Conservation (phyloP, 37 sponge, comb jelly and placozoan species). For the Theonella swinhoei region DNA sequence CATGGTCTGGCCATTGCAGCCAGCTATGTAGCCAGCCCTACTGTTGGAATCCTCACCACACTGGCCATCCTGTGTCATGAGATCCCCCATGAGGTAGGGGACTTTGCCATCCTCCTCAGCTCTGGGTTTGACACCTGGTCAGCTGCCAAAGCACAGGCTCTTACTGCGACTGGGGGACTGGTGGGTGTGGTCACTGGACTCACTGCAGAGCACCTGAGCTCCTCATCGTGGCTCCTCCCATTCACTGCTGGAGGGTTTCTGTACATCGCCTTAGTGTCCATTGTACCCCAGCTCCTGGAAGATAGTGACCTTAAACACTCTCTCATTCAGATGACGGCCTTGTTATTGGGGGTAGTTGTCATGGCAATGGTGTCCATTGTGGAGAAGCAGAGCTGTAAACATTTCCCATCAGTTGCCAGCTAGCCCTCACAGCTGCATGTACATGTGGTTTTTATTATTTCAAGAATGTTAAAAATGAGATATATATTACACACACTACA, state of each 20-base stretch:
- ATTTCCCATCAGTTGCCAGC: slow-evolving; percentile 27
- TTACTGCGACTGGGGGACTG: slow-evolving; percentile 83
- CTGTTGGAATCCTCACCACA: slow-evolving; percentile 85
- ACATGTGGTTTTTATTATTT: not conserved
- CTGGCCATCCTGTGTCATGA: slow-evolving; percentile 92
- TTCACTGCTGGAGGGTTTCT: slow-evolving; percentile 95
- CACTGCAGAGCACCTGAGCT: slow-evolving; percentile 65
- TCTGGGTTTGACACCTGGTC: slow-evolving; percentile 75
- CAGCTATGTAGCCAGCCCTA: slow-evolving; percentile 68
- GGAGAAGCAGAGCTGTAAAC: slow-evolving; percentile 59
- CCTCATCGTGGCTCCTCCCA: slow-evolving; percentile 79
- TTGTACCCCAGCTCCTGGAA: slow-evolving; percentile 69
- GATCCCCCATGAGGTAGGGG: slow-evolving; percentile 94
- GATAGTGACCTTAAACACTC: not conserved
- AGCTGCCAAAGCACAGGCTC: slow-evolving; percentile 84
- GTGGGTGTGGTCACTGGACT: slow-evolving; percentile 81
- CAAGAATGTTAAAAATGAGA: not conserved
- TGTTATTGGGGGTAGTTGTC: slow-evolving; percentile 50
- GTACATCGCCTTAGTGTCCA: slow-evolving; percentile 83
- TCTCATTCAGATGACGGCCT: slow-evolving; percentile 2
- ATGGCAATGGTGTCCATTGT: slow-evolving; percentile 80
- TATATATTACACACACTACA: slow-evolving; percentile 3
- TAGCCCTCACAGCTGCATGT: not conserved
- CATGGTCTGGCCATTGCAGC: slow-evolving; percentile 92
- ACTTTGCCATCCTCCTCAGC: slow-evolving; percentile 91